Conservation (phyloP, 2,888 invertebrate species). For the Tinea semifulvella region DNA sequence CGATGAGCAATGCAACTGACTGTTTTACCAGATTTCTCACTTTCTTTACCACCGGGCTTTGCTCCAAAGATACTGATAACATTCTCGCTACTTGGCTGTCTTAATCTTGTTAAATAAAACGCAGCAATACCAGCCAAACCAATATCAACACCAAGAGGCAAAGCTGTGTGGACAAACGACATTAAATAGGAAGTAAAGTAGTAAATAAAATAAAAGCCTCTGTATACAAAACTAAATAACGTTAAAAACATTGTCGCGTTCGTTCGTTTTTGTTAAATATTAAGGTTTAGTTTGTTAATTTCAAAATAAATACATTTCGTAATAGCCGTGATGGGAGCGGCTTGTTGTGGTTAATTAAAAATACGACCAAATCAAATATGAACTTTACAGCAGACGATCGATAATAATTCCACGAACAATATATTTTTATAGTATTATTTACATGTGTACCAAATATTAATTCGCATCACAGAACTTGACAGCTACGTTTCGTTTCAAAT, state of each 20-base stretch:
- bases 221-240: conserved; percentile 31
- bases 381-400: not conserved
- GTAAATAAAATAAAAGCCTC: conserved; percentile 32
- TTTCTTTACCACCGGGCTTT: conserved; percentile 48
- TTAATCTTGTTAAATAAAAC: conserved; percentile 43
- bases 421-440: not conserved
- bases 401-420: not conserved
- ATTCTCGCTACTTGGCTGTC: conserved; percentile 42
- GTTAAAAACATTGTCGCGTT: conserved; percentile 40
- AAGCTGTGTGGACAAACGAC: conserved; percentile 41
- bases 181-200: conserved; percentile 33
- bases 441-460: not conserved
- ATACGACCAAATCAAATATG: not conserved
- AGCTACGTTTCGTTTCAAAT: too few relatives aligned
- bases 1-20: conserved; percentile 76
- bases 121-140: conserved; percentile 41
- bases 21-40: conserved; percentile 44
- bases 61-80: conserved; percentile 63
- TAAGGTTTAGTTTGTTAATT: conserved; percentile 29
- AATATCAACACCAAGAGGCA: conserved; percentile 49
- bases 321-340: conserved; percentile 5
- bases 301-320: conserved; percentile 34
- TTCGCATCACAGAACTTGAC: not conserved
- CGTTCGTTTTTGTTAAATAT: conserved; percentile 27
- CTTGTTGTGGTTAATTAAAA: not conserved